Evolutionary conservation across 1,140 invertebrate genomes (phyloP).

Genomic region (Andrena cerasifolii): DNA sequence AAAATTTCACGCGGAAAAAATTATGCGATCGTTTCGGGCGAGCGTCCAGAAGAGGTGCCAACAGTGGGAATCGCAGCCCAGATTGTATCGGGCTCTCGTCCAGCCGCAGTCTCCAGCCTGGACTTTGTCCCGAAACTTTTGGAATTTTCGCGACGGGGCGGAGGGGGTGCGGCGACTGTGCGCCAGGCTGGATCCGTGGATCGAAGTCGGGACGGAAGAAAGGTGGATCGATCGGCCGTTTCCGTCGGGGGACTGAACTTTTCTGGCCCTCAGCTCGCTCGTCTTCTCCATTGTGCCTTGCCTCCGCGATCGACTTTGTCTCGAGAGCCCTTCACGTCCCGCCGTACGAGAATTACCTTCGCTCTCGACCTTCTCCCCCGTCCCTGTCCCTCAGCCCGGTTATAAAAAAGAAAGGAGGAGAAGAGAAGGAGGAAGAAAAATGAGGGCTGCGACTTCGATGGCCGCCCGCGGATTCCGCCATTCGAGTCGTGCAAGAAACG

Average conservation of each 20-base stretch:
- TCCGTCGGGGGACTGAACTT: constrained; percentile 43
- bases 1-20: constrained; percentile 21
- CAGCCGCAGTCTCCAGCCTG: neutral
- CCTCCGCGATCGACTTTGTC: constrained; percentile 59
- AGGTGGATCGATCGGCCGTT: constrained; percentile 54
- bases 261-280: constrained; percentile 42
- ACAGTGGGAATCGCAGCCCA: constrained; percentile 34
- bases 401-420: neutral
- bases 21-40: constrained; percentile 1
- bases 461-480: neutral
- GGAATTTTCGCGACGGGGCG: constrained; percentile 47
- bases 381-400: constrained; percentile 1
- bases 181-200: constrained; percentile 29
- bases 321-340: constrained; percentile 50
- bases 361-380: constrained; percentile 39
- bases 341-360: constrained; percentile 59
- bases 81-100: constrained; percentile 41
- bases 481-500: neutral
- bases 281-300: constrained; percentile 14
- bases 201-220: constrained; percentile 42
- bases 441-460: neutral
- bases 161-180: constrained; percentile 4
- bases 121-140: constrained; percentile 53
- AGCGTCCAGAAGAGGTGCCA: neutral
- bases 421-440: no score